Conservation (phyloP, 2,113 vertebrate species). For the Columbina picui region DNA sequence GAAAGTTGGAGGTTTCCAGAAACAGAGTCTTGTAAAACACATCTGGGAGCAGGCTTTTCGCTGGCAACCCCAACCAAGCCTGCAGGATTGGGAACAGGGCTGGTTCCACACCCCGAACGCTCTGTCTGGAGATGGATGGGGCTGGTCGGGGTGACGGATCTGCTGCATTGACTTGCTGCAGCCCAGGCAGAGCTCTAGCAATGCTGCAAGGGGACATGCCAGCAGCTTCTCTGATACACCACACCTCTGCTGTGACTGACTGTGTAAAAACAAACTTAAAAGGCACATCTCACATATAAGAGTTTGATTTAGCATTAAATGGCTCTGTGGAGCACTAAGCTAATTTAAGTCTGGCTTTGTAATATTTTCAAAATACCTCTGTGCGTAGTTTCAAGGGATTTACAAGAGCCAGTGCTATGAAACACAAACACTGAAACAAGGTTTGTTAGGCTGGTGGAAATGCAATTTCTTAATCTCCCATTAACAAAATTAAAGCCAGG, state of each 20-base stretch:
- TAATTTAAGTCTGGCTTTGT: neutral
- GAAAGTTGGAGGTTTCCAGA: neutral
- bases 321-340: neutral
- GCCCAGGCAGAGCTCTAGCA: neutral
- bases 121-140: neutral
- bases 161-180: rapidly evolving
- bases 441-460: neutral
- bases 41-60: neutral
- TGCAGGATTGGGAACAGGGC: rapidly evolving
- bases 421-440: neutral
- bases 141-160: neutral
- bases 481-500: conserved; percentile 15
- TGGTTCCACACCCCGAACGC: too few species aligned
- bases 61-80: neutral
- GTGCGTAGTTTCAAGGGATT: neutral
- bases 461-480: neutral
- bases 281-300: neutral
- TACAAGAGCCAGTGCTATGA: neutral
- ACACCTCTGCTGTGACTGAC: neutral
- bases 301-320: neutral
- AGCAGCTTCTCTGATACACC: neutral
- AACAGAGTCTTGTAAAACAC: neutral
- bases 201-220: rapidly evolving
- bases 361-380: neutral
- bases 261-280: neutral